Evolutionary conservation across 2,888 invertebrate species (phyloP).

Genomic region (Eilema depressum): DNA sequence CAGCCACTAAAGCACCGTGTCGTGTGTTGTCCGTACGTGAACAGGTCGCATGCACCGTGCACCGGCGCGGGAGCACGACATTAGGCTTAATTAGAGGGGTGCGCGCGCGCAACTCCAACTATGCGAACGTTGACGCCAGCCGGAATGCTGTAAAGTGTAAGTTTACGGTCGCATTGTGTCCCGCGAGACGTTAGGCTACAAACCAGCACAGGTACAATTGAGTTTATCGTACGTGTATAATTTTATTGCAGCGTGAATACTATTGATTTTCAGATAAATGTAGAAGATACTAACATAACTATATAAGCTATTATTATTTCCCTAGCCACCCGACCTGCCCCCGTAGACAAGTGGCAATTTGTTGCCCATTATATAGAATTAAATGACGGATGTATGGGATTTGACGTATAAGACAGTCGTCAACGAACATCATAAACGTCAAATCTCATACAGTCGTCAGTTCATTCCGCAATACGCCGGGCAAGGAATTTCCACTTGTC

Average conservation of each 20-base stretch:
- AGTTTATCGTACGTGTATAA: not conserved
- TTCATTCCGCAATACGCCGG: too few species aligned
- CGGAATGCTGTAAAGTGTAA: constrained; percentile 8
- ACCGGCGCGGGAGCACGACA: constrained; percentile 31
- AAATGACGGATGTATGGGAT: too few species aligned
- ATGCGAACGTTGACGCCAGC: constrained; percentile 12
- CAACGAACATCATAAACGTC: too few species aligned
- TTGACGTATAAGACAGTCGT: too few species aligned
- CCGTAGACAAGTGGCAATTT: too few species aligned
- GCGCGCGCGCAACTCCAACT: constrained; percentile 26
- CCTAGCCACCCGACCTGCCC: too few species aligned
- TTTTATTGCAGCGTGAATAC: not conserved
- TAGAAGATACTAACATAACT: not conserved
- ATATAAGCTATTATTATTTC: not conserved
- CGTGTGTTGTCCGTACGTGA: constrained; percentile 6
- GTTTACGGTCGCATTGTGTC: constrained; percentile 14
- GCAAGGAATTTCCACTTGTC: too few species aligned
- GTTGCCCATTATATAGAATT: too few species aligned
- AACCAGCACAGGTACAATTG: not conserved
- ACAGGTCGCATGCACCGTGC: constrained; percentile 5
- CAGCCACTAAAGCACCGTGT: not conserved
- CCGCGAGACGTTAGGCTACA: not conserved
- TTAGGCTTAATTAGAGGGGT: constrained; percentile 35
- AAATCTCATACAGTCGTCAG: too few species aligned
- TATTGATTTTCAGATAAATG: not conserved